These are phyloP conservation scores for Drosophila erecta DNA, from an alignment of 1,140 invertebrate species.

Conservation along the genomic window DNA sequence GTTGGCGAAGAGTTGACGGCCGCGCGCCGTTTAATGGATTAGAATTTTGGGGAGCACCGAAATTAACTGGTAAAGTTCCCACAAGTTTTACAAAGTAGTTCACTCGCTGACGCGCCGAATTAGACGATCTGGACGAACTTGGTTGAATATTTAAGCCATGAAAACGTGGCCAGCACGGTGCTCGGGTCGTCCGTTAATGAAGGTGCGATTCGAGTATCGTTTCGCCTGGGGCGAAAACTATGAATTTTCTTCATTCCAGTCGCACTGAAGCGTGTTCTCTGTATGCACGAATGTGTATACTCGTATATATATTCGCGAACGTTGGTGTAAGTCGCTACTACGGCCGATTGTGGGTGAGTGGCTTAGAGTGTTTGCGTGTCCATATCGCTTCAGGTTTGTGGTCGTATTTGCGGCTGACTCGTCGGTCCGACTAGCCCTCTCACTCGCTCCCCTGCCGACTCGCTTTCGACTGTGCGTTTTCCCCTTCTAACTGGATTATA, in stretches of 20 bases:
- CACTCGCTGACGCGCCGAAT: conserved; percentile 30
- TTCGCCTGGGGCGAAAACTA: conserved; percentile 78
- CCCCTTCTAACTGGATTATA: conserved; percentile 81
- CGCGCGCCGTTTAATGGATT: conserved; percentile 48
- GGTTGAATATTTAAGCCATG: conserved; percentile 35
- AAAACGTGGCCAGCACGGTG: conserved; percentile 72
- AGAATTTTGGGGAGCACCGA: conserved; percentile 24
- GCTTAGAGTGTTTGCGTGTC: conserved; percentile 68
- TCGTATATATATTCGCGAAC: neutral
- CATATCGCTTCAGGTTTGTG: conserved; percentile 58
- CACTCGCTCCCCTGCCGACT: neutral
- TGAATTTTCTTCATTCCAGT: conserved; percentile 82
- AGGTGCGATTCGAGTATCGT: conserved; percentile 78
- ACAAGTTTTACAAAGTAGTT: conserved; percentile 17
- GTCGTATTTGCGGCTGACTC: conserved; percentile 43
- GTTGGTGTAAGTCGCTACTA: conserved; percentile 10
- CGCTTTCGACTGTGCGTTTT: conserved; percentile 23
- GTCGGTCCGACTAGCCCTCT: conserved; percentile 3
- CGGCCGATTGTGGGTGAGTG: conserved; percentile 32
- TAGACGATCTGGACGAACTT: conserved; percentile 15
- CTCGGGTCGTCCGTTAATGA: conserved; percentile 79
- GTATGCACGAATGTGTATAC: conserved; percentile 4
- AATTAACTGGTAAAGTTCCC: conserved; percentile 34
- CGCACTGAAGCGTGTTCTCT: conserved; percentile 46
- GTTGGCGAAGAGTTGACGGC: conserved; percentile 20